These are phyloP conservation scores for Clivina fossor DNA, from an alignment of 2,888 invertebrate species.

Conservation along the genomic window DNA sequence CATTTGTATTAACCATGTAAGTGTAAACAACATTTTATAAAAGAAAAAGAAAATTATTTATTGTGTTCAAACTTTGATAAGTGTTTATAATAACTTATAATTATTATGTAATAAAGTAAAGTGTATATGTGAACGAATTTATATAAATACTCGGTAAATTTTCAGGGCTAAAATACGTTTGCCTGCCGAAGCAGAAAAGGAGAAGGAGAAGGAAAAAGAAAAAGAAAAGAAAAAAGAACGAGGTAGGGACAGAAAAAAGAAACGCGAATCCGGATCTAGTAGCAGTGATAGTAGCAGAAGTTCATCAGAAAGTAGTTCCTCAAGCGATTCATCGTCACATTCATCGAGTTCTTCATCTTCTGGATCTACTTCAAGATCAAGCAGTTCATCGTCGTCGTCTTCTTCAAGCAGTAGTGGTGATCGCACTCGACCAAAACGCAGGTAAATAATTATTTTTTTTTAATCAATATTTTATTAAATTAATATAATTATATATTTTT, in stretches of 20 bases:
- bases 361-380: constrained; percentile 58
- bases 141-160: no score
- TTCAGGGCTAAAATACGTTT: constrained; percentile 75
- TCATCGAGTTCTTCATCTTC: constrained; percentile 75
- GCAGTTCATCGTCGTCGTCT: constrained; percentile 62
- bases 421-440: constrained; percentile 65
- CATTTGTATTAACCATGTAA: constrained; percentile 20
- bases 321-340: constrained; percentile 70
- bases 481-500: background rate
- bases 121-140: no score
- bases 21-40: background rate
- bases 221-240: constrained; percentile 69
- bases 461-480: constrained; percentile 14
- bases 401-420: constrained; percentile 68
- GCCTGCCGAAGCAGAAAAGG: constrained; percentile 63
- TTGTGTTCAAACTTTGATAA: no score
- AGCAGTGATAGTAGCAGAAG: constrained; percentile 80
- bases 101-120: no score
- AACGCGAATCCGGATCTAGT: constrained; percentile 73
- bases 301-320: constrained; percentile 81
- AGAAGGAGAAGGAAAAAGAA: constrained; percentile 59
- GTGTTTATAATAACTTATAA: no score
- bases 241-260: constrained; percentile 64
- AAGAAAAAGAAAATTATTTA: no score
- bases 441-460: constrained; percentile 51